These are phyloP conservation scores for Struthio camelus DNA, from an alignment of 2,113 vertebrate genomes.

Conservation along the genomic window DNA sequence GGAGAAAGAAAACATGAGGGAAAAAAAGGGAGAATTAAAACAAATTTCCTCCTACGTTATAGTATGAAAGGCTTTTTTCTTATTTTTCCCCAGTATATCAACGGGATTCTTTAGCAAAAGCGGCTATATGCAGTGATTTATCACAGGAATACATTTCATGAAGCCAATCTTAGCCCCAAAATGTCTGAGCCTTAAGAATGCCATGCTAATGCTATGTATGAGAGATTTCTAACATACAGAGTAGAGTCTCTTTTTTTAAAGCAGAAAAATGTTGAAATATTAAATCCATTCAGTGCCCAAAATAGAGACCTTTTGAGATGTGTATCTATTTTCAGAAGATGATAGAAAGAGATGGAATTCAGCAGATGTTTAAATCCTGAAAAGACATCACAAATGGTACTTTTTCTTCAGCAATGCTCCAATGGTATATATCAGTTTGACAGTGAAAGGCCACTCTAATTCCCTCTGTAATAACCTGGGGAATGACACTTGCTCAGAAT, in stretches of 20 bases:
- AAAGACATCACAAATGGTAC: slow-evolving; percentile 37
- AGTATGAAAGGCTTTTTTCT: background rate
- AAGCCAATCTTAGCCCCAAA: background rate
- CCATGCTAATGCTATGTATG: background rate
- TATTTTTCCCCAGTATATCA: background rate
- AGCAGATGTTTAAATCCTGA: slow-evolving; percentile 63
- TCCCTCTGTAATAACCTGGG: slow-evolving; percentile 68
- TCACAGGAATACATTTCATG: background rate
- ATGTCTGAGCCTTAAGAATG: background rate
- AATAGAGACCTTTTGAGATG: slow-evolving; percentile 24
- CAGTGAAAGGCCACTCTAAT: slow-evolving; percentile 74
- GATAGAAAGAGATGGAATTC: slow-evolving; percentile 59
- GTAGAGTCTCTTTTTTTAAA: background rate
- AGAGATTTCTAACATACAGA: background rate
- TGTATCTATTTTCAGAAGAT: slow-evolving; percentile 52
- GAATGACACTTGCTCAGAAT: slow-evolving; percentile 75
- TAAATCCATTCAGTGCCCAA: background rate
- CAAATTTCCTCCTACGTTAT: background rate
- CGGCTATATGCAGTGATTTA: background rate
- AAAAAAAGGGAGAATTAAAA: background rate
- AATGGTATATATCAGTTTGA: slow-evolving; percentile 68
- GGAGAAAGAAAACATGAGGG: background rate
- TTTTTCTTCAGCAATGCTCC: slow-evolving; percentile 54
- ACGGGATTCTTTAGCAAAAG: background rate
- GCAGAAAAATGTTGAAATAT: slow-evolving; percentile 25